A percentile compares a stretch with the other conserved stretches of the same genome.
Evolutionary conservation across 2,888 invertebrate genomes (phyloP).

Genomic region (Drosophila longiperda): DNA sequence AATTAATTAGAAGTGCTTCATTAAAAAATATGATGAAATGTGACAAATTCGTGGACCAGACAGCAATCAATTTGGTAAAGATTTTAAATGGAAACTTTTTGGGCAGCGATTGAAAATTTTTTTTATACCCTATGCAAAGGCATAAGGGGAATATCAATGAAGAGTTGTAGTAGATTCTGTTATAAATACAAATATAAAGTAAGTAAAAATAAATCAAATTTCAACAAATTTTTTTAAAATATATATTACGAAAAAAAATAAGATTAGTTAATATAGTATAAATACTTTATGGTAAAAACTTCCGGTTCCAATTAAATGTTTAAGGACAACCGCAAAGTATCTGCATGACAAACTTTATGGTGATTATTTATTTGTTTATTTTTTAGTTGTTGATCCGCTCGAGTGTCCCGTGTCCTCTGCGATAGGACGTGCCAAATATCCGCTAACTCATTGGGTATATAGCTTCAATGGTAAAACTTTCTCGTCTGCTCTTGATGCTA

Average conservation of each 20-base stretch:
- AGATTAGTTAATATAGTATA: not conserved
- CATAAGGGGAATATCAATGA: not conserved
- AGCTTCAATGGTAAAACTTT: constrained; percentile 37
- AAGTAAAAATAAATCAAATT: not conserved
- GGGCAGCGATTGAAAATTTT: not conserved
- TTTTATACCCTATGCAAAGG: constrained; percentile 8
- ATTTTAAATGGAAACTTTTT: constrained; percentile 16
- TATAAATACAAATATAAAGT: no score
- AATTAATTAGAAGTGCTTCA: constrained; percentile 36
- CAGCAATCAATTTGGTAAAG: constrained; percentile 24
- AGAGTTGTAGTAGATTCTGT: not conserved
- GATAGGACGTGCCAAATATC: constrained; percentile 15
- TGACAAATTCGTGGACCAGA: constrained; percentile 21
- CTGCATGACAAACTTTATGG: not conserved
- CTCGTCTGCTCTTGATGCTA: constrained; percentile 57
- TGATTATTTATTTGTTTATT: constrained; percentile 18
- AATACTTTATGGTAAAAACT: not conserved
- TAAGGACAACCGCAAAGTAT: not conserved
- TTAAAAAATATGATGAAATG: constrained; percentile 25
- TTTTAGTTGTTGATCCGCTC: not conserved
- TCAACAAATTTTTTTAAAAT: accelerated
- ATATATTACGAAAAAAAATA: not conserved
- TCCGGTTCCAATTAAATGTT: not conserved
- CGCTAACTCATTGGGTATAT: constrained; percentile 8
- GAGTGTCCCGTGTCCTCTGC: constrained; percentile 5